A percentile compares a stretch with the other conserved stretches of the same genome.
phyloP scores from a whole-genome alignment of 2,888 invertebrate species.

The Agrilus biguttatus region DNA sequence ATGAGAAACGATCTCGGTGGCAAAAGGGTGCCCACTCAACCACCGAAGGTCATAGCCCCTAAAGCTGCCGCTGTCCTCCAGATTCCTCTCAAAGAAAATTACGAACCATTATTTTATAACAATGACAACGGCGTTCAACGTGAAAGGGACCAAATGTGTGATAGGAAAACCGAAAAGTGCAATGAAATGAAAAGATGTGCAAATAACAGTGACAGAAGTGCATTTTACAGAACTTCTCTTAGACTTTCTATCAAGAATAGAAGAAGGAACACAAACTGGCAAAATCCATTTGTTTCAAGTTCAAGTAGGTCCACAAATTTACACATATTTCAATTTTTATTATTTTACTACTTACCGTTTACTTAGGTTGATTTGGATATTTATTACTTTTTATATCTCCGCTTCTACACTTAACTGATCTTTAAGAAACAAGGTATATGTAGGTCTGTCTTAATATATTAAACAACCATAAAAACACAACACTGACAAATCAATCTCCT shows the following conservation, averaged over 20 bases:
- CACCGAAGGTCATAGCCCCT: constrained; percentile 40
- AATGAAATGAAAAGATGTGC: too few species aligned
- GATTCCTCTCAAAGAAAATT: constrained; percentile 31
- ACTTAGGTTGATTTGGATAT: too few species aligned
- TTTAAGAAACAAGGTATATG: too few species aligned
- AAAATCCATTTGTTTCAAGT: constrained; percentile 15
- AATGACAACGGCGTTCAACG: constrained; percentile 15
- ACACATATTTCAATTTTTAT: too few species aligned
- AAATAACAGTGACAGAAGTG: constrained; percentile 7
- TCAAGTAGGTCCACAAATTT: constrained; percentile 15
- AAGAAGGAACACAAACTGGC: constrained; percentile 15
- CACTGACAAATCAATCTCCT: too few species aligned
- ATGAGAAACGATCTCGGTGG: constrained; percentile 13
- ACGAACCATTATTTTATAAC: constrained; percentile 13
- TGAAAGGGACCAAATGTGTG: constrained; percentile 27
- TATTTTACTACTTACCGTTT: too few species aligned
- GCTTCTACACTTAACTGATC: too few species aligned
- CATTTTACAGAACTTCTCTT: constrained; percentile 23
- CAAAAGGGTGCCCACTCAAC: constrained; percentile 16
- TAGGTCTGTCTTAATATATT: too few species aligned
- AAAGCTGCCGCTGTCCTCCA: constrained; percentile 48
- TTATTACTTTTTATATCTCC: too few species aligned
- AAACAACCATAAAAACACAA: too few species aligned
- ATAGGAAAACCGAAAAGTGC: constrained; percentile 28
- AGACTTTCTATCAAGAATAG: constrained; percentile 20